A percentile compares a stretch with the other conserved stretches of the same genome.
Conservation (phyloP, 2,113 vertebrate genomes). For the Zingel zingel region DNA sequence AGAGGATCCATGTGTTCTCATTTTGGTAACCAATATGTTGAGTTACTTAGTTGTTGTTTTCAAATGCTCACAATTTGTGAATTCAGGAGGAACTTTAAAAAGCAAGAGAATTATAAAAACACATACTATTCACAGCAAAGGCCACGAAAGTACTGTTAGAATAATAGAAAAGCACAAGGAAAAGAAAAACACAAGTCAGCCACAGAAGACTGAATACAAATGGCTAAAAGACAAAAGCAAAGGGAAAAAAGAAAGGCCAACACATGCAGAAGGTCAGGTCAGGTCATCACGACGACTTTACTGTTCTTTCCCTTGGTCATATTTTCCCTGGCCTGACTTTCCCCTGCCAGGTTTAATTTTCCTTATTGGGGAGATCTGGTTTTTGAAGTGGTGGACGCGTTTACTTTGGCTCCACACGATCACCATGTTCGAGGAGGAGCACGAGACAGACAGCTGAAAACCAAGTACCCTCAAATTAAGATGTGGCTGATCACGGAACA, state of each 20-base stretch:
- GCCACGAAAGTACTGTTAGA: neutral
- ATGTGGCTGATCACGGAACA: constrained; percentile 42
- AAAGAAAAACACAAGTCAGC: neutral
- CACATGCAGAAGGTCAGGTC: constrained; percentile 2
- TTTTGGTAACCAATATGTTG: neutral
- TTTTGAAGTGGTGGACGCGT: constrained; percentile 56
- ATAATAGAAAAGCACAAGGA: neutral
- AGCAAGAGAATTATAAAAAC: neutral
- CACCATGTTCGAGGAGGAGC: constrained; percentile 23
- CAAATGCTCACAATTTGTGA: neutral
- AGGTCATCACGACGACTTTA: constrained; percentile 37
- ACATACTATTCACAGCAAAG: neutral
- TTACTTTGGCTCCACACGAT: constrained; percentile 67
- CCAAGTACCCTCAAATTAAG: constrained; percentile 53
- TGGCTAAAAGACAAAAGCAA: neutral
- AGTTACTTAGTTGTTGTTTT: neutral
- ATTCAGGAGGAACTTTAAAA: neutral
- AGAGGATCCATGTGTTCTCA: neutral
- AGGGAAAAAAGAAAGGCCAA: constrained; percentile 5
- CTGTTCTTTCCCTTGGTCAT: constrained; percentile 53
- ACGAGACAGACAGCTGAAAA: constrained; percentile 28
- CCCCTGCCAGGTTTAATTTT: constrained; percentile 67
- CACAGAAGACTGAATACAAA: neutral
- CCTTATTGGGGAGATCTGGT: constrained; percentile 60
- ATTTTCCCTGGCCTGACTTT: constrained; percentile 63